A percentile compares a stretch with the other conserved stretches of the same genome.
Conservation (phyloP, 2,797 vertebrate genomes). For the Gymnocypris eckloni region DNA sequence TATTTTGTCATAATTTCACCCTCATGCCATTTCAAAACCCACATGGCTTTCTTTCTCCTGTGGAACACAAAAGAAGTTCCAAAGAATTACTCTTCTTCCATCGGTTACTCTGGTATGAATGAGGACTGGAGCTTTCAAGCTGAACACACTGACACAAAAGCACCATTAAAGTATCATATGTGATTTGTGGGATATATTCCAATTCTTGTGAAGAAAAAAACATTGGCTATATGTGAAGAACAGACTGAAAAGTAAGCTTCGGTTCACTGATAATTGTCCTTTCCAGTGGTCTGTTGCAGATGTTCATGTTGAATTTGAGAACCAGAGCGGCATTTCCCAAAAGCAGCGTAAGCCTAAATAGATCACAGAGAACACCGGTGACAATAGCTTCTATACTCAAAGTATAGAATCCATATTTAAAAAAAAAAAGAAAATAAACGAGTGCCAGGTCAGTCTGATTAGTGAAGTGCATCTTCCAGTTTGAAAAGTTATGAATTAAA, state of each 20-base stretch:
- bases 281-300: not conserved
- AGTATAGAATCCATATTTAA: too few relatives aligned
- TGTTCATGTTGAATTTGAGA: not conserved
- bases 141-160: not conserved
- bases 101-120: not conserved
- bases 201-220: not conserved
- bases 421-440: too few relatives aligned
- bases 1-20: not conserved
- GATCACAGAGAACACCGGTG: not conserved
- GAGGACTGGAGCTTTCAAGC: not conserved
- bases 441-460: not conserved
- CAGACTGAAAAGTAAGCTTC: not conserved
- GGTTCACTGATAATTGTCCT: not conserved
- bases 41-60: not conserved
- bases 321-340: not conserved
- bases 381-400: too few relatives aligned
- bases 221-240: not conserved
- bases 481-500: not conserved
- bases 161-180: not conserved
- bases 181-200: not conserved
- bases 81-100: not conserved
- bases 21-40: not conserved
- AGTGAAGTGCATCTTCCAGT: not conserved
- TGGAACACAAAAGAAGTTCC: not conserved
- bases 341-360: not conserved